phyloP scores from a whole-genome alignment of 1,140 invertebrate species.

The Drosophila nannoptera region DNA sequence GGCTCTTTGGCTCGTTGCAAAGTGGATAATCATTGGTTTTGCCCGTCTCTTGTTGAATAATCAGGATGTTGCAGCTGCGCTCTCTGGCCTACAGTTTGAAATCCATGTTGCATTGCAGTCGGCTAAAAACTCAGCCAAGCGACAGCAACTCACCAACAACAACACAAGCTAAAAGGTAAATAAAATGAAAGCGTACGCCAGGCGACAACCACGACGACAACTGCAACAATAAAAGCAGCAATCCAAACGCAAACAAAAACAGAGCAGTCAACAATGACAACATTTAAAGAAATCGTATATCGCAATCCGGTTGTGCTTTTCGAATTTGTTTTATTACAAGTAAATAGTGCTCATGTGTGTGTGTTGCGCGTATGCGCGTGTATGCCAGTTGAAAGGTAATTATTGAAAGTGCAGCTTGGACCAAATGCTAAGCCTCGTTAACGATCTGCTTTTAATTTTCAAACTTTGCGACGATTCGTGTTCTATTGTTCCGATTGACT shows the following conservation, averaged over 20 bases:
- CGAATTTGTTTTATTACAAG: conserved; percentile 35
- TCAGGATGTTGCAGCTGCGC: conserved; percentile 4
- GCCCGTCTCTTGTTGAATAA: conserved; percentile 50
- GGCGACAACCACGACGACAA: conserved; percentile 13
- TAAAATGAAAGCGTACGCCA: conserved; percentile 41
- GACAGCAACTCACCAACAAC: conserved; percentile 14
- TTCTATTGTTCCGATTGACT: too few species aligned
- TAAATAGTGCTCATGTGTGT: conserved; percentile 14
- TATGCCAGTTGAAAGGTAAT: conserved; percentile 7
- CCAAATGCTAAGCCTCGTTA: background rate
- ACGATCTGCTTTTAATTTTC: too few species aligned
- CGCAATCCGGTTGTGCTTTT: conserved; percentile 47
- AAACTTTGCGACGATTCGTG: too few species aligned
- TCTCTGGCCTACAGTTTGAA: conserved; percentile 41
- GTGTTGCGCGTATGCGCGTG: background rate
- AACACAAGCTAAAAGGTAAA: conserved; percentile 37
- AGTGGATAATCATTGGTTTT: too few species aligned
- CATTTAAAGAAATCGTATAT: conserved; percentile 40
- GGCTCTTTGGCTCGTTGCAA: background rate
- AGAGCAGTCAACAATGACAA: conserved; percentile 29
- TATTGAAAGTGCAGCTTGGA: conserved; percentile 14
- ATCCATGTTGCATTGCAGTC: conserved; percentile 33
- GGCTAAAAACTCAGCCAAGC: conserved; percentile 38
- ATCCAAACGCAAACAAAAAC: conserved; percentile 35
- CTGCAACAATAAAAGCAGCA: conserved; percentile 4